Evolutionary conservation across 2,888 invertebrate species (phyloP), one percentile per base, ranked within the genome.

Genomic region (Platycnemis pennipes): DNA sequence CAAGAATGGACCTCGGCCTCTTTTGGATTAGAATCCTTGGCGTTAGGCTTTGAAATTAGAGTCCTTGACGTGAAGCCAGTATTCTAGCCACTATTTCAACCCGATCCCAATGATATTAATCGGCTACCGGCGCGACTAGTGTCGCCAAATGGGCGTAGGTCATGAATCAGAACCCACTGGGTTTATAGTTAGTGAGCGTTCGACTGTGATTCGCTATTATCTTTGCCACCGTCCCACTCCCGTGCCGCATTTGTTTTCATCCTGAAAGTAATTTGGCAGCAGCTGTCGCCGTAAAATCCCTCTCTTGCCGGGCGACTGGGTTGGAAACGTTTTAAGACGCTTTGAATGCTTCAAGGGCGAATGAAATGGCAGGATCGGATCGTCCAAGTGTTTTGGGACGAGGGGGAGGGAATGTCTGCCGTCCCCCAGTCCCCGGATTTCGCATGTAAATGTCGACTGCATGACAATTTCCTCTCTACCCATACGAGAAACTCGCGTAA

Each of bases 231-330:
- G 37, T 37, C 77, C 37, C 5, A 37, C 5, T 7, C 37, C 37
- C 77, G 26, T 2, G n/a, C 37, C 31, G 16, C 77, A 77, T 77
- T 37, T 77, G 37, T 77, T 77, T 77, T 77, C 77, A 26, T 26
- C 37, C 37, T 13, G 77, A 77, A 77, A 77, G 77, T n/a, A 77
- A 77, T 77, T 77, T 77, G 77, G 77, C 77, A 37, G 77, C 77
- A 77, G 31, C 77, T 77, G 77, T 77, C 77, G 77, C 16, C 37
- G 31, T 11, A 37, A 77, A 77, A 77, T 77, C 77, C 77, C 77
- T 26, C 77, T 77, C 77, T 16, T 77, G 77, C 77, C 77, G 77
- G 8, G 77, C 37, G 77, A 5, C 31, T 37, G 37, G 13, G 77
- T 31, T 77, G 77, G 16, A 37, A 77, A 77, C 77, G 77, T 77